Percentiles rank a stretch among this genome's conserved stretches.
Evolutionary conservation across 2,797 vertebrate species (phyloP).

Genomic region (Streptopelia turtur): DNA sequence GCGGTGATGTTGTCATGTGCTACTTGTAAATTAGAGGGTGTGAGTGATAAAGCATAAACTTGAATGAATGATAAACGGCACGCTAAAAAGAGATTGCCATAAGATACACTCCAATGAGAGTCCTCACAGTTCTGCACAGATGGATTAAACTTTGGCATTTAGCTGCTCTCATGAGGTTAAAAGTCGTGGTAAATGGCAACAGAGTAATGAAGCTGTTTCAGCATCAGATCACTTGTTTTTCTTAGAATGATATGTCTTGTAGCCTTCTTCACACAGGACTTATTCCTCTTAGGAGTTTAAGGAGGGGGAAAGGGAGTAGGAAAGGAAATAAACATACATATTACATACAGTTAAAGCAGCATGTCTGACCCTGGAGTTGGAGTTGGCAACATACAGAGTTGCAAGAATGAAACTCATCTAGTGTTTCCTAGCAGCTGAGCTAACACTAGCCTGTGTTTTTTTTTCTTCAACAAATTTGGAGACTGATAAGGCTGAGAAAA

Average conservation of each 20-base stretch:
- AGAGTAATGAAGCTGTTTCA: not conserved
- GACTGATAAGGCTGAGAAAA: not conserved
- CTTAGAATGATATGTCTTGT: not conserved
- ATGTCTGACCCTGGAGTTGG: not conserved
- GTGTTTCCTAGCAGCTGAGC: not conserved
- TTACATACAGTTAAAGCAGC: not conserved
- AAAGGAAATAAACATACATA: not conserved
- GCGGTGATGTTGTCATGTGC: accelerated
- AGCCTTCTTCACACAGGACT: not conserved
- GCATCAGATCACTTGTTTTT: not conserved
- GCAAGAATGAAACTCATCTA: not conserved
- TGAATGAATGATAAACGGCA: not conserved
- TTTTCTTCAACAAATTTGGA: not conserved
- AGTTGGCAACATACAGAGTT: not conserved
- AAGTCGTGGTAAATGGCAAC: not conserved
- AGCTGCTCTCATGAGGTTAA: not conserved
- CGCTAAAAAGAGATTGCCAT: not conserved
- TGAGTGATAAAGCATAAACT: not conserved
- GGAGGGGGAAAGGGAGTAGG: accelerated
- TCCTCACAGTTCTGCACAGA: not conserved
- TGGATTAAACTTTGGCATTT: not conserved
- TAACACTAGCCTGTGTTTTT: not conserved
- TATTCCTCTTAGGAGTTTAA: not conserved
- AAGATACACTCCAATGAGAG: not conserved
- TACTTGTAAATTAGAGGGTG: not conserved